A percentile compares a stretch with the other conserved stretches of the same genome.
phyloP scores from a whole-genome alignment of 2,797 vertebrate genomes.

The Cuniculus paca region DNA sequence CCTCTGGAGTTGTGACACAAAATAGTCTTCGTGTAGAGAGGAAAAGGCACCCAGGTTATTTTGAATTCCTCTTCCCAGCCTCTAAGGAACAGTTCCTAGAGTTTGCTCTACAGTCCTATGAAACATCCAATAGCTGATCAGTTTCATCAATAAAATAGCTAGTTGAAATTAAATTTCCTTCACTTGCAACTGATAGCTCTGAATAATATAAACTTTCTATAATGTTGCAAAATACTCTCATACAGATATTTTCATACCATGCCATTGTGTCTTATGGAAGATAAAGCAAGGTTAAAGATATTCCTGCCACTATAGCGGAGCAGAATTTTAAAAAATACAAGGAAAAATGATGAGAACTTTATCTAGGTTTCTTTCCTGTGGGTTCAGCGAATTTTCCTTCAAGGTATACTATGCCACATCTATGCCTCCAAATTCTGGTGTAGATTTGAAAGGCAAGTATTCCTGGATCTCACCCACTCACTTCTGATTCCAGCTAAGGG shows the following conservation, averaged over 20 bases:
- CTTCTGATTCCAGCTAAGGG: background rate
- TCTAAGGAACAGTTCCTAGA: background rate
- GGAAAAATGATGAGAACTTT: background rate
- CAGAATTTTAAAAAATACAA: background rate
- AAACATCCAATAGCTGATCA: background rate
- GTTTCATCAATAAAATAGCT: background rate
- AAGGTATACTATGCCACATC: background rate
- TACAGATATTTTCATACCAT: background rate
- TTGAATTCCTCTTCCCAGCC: background rate
- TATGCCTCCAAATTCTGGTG: background rate
- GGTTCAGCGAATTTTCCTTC: background rate
- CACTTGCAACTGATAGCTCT: background rate
- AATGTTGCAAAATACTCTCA: constrained; percentile 22
- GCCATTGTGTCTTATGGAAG: background rate
- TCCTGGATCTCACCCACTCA: background rate
- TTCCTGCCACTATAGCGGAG: background rate
- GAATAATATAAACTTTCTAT: constrained; percentile 30
- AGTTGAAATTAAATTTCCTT: constrained; percentile 13
- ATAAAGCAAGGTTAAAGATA: constrained; percentile 24
- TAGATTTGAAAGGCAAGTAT: background rate
- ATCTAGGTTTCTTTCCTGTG: background rate
- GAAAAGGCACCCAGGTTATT: background rate
- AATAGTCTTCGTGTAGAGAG: background rate
- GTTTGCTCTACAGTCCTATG: background rate
- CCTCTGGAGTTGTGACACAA: background rate